Conservation (phyloP, 2,888 invertebrate species). For the Portevinia maculata region DNA sequence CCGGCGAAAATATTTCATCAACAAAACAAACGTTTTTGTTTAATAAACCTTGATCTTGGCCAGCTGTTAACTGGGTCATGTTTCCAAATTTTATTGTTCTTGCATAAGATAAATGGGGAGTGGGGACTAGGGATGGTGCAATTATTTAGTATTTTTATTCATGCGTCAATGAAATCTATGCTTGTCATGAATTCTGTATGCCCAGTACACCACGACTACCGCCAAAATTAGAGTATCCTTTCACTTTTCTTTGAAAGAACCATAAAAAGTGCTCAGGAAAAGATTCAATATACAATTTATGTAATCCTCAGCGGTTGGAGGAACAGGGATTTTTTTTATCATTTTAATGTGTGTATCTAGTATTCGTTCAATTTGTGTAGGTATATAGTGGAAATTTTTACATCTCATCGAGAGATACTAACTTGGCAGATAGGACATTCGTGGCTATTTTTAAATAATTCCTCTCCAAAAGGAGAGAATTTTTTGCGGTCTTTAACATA, state of each 20-base stretch:
- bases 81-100: neutral
- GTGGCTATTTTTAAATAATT: slow-evolving; percentile 65
- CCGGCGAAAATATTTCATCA: slow-evolving; percentile 34
- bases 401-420: slow-evolving; percentile 47
- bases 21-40: slow-evolving; percentile 7
- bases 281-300: slow-evolving; percentile 50
- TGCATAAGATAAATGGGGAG: no score
- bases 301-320: slow-evolving; percentile 14
- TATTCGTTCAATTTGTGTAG: slow-evolving; percentile 70
- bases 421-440: slow-evolving; percentile 44
- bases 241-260: slow-evolving; percentile 48
- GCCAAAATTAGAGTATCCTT: slow-evolving; percentile 39
- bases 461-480: slow-evolving; percentile 31
- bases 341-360: slow-evolving; percentile 54
- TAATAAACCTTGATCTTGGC: slow-evolving; percentile 41
- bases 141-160: no score
- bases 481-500: slow-evolving; percentile 10
- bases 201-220: no score
- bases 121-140: no score
- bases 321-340: neutral
- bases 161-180: no score
- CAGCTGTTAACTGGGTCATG: neutral
- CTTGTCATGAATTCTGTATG: no score
- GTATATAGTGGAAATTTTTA: slow-evolving; percentile 68
- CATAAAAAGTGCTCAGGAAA: neutral